Conservation (phyloP, 2,888 invertebrate species). For the Eristalis tenax region DNA sequence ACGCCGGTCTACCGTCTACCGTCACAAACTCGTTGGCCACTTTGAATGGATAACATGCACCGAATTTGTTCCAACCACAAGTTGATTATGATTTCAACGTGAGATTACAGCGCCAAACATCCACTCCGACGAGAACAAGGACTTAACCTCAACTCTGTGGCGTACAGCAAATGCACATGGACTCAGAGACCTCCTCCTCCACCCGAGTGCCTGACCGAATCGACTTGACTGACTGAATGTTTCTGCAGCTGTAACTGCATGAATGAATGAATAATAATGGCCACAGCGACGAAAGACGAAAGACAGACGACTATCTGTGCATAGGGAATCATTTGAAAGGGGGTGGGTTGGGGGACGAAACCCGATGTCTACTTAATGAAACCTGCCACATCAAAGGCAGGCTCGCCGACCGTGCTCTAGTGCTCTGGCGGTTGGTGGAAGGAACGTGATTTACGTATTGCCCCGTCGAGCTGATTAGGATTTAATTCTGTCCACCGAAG, state of each 20-base stretch:
- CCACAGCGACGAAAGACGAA: neutral
- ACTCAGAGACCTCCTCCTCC: conserved; percentile 31
- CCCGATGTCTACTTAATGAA: conserved; percentile 56
- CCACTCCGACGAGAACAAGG: conserved; percentile 45
- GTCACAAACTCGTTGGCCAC: conserved; percentile 2
- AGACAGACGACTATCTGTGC: conserved; percentile 8
- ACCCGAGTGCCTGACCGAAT: neutral
- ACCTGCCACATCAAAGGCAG: conserved; percentile 57
- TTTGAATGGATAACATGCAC: conserved; percentile 58
- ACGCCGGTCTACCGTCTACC: neutral
- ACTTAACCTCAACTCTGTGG: conserved; percentile 23
- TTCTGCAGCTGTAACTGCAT: conserved; percentile 9
- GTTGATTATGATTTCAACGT: conserved; percentile 63
- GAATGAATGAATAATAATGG: conserved; percentile 64
- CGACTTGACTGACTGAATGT: conserved; percentile 34
- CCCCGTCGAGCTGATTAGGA: conserved; percentile 53
- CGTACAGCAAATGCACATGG: neutral
- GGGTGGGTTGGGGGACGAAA: neutral
- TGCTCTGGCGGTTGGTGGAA: neutral
- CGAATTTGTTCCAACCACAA: conserved; percentile 65
- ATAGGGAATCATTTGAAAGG: neutral
- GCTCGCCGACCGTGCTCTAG: conserved; percentile 1
- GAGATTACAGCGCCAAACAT: conserved; percentile 42
- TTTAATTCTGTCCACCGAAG: conserved; percentile 53
- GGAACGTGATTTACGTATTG: conserved; percentile 51